These are phyloP conservation scores for Chrysolina americana DNA, from an alignment of 2,888 invertebrate species.

Conservation along the genomic window DNA sequence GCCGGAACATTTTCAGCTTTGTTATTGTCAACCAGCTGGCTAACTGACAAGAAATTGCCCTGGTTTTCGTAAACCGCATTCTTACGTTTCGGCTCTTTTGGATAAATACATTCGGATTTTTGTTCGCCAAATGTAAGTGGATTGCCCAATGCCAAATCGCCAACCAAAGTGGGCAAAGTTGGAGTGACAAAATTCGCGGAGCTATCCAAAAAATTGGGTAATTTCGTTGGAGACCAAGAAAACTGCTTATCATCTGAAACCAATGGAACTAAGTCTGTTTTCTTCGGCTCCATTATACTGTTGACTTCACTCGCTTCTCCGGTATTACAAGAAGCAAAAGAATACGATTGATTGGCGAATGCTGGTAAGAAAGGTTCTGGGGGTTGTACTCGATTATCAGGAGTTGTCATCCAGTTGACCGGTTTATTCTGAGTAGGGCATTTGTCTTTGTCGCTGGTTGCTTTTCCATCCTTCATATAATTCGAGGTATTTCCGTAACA, in stretches of 20 bases:
- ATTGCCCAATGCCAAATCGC: constrained; percentile 73
- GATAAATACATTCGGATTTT: constrained; percentile 60
- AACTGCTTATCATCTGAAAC: constrained; percentile 70
- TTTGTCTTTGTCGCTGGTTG: constrained; percentile 42
- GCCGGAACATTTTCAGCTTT: constrained; percentile 62
- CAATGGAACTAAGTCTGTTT: constrained; percentile 56
- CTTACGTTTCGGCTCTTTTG: constrained; percentile 49
- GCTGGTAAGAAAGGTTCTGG: constrained; percentile 70
- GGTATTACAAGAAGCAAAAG: constrained; percentile 57
- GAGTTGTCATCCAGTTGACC: constrained; percentile 77
- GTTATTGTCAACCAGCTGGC: constrained; percentile 75
- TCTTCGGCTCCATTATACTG: constrained; percentile 52
- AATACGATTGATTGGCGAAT: constrained; percentile 65
- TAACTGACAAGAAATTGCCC: constrained; percentile 75
- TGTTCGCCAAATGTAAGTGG: constrained; percentile 59
- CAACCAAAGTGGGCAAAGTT: constrained; percentile 75
- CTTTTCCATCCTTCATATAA: constrained; percentile 44
- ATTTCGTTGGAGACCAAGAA: constrained; percentile 73
- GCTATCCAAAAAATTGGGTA: constrained; percentile 68
- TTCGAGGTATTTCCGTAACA: constrained; percentile 44
- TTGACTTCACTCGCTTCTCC: constrained; percentile 56
- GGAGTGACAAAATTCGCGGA: constrained; percentile 69
- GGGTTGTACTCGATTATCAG: constrained; percentile 67
- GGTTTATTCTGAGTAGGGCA: constrained; percentile 65
- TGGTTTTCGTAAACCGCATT: constrained; percentile 62